phyloP scores from a whole-genome alignment of 1,140 invertebrate species.

The Pseudomyrmex pallidus region DNA sequence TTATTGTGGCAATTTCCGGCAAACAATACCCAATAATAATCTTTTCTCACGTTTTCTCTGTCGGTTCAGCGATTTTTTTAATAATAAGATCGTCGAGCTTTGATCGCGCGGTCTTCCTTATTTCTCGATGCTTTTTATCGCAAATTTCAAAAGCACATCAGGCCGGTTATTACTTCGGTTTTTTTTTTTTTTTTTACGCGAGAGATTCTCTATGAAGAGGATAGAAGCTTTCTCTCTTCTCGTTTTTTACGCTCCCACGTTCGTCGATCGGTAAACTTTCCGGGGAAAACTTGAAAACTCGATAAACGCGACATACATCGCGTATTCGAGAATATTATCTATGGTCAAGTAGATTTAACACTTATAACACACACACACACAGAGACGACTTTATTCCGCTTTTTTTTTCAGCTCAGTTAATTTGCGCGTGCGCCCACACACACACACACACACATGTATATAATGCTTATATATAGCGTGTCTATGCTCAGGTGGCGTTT shows the following conservation, averaged over 20 bases:
- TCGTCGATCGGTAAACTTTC: slow-evolving; percentile 11
- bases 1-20: neutral
- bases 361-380: neutral
- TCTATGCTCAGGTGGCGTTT: slow-evolving; percentile 4
- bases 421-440: neutral
- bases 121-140: slow-evolving; percentile 26
- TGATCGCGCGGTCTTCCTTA: slow-evolving; percentile 16
- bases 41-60: neutral
- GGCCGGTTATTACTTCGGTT: slow-evolving; percentile 2
- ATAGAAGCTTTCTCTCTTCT: neutral
- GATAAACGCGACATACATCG: slow-evolving; percentile 50
- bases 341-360: slow-evolving; percentile 9
- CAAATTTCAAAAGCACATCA: slow-evolving; percentile 12
- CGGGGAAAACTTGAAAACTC: slow-evolving; percentile 33
- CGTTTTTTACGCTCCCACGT: neutral
- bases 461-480: no score
- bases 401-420: neutral
- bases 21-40: neutral
- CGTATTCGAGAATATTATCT: slow-evolving; percentile 38
- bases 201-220: neutral
- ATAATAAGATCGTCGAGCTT: slow-evolving; percentile 26
- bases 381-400: slow-evolving; percentile 4
- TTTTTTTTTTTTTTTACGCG: slow-evolving; percentile 5
- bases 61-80: neutral
- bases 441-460: no score